Conservation (phyloP, 1,140 invertebrate species). For the Tetragonula clypearis region DNA sequence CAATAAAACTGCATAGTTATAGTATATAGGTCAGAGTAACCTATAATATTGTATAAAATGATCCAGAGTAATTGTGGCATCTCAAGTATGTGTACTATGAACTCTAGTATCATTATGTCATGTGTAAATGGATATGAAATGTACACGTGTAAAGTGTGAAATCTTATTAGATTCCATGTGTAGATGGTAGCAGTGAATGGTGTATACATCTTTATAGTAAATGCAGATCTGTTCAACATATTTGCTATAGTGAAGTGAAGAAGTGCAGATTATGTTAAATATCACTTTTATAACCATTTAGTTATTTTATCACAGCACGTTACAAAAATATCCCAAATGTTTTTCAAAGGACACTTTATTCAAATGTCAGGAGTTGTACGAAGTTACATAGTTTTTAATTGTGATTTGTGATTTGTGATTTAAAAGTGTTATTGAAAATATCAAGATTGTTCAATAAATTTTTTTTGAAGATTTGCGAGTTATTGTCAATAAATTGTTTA, state of each 20-base stretch:
- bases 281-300: constrained; percentile 10
- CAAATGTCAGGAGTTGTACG: background rate
- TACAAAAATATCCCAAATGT: background rate
- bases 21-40: constrained; percentile 50
- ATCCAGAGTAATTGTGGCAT: constrained; percentile 13
- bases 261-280: constrained; percentile 18
- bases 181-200: constrained; percentile 52
- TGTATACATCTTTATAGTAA: constrained; percentile 48
- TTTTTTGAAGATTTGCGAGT: background rate
- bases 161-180: constrained; percentile 33
- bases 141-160: constrained; percentile 28
- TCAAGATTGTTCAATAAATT: background rate
- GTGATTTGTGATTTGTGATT: too few relatives aligned
- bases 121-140: constrained; percentile 27
- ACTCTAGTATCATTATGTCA: constrained; percentile 30
- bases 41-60: constrained; percentile 48
- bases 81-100: constrained; percentile 1
- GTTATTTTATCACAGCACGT: background rate
- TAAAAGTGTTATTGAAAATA: background rate
- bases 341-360: background rate
- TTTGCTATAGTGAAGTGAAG: background rate
- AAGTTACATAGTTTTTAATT: constrained; percentile 2
- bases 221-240: constrained; percentile 57
- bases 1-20: constrained; percentile 27
- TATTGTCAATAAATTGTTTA: background rate